A percentile compares a stretch with the other conserved stretches of the same genome.
Conservation (phyloP, 2,888 invertebrate genomes). For the Colostygia pectinataria region DNA sequence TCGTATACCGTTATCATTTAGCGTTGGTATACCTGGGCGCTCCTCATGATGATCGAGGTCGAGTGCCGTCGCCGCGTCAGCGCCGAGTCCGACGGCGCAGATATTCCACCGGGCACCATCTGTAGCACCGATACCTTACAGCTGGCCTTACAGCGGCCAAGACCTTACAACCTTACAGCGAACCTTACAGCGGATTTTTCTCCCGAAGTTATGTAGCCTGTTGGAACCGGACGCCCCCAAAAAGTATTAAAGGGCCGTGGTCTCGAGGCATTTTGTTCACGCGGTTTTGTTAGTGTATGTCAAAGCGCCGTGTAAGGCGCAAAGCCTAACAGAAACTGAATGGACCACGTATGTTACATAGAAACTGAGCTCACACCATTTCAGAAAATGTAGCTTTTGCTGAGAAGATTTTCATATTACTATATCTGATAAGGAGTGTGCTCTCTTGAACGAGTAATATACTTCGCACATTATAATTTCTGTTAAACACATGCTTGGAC, state of each 20-base stretch:
- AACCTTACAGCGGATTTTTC: background rate
- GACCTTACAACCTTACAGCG: slow-evolving; percentile 7
- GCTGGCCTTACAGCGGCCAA: slow-evolving; percentile 1
- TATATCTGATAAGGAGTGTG: background rate
- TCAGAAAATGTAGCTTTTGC: background rate
- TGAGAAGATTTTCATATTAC: background rate
- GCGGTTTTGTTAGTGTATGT: slow-evolving; percentile 22
- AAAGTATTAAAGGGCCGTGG: slow-evolving; percentile 56
- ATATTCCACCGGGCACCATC: slow-evolving; percentile 63
- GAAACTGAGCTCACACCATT: slow-evolving; percentile 1
- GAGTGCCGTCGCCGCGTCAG: slow-evolving; percentile 90
- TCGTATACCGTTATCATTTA: slow-evolving; percentile 9
- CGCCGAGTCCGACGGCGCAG: slow-evolving; percentile 73
- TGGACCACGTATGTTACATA: slow-evolving; percentile 10
- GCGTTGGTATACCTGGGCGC: slow-evolving; percentile 81
- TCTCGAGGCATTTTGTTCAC: slow-evolving; percentile 55
- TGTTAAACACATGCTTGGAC: slow-evolving; percentile 55
- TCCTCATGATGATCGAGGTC: slow-evolving; percentile 86
- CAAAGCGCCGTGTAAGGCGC: slow-evolving; percentile 22
- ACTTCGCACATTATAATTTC: slow-evolving; percentile 2
- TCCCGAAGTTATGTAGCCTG: slow-evolving; percentile 48
- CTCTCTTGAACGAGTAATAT: background rate
- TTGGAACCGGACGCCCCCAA: slow-evolving; percentile 49
- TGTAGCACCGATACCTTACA: slow-evolving; percentile 61
- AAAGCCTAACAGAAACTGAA: slow-evolving; percentile 17